phyloP scores from a whole-genome alignment of 1,140 invertebrate genomes.

The Panagrolaimus sp. region DNA sequence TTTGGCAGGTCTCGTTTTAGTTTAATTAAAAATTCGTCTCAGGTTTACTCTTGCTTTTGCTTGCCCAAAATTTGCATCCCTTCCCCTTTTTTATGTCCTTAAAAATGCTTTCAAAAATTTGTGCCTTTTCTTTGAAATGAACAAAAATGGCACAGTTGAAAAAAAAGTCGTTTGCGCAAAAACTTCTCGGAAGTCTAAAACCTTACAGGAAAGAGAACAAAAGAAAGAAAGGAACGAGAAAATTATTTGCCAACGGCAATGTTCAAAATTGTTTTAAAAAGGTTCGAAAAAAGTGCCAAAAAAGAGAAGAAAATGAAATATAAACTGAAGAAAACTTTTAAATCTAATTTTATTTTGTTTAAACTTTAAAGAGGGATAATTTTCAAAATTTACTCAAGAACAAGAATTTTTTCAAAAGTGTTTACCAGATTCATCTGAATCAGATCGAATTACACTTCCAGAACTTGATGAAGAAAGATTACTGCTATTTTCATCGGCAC shows the following conservation, averaged over 20 bases:
- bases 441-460: constrained; percentile 24
- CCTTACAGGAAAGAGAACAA: neutral
- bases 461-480: neutral
- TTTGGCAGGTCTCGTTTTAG: no score
- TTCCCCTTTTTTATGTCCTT: no score
- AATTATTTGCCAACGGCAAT: no score
- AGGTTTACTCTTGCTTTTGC: no score
- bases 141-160: constrained; percentile 5
- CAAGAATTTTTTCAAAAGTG: no score
- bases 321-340: neutral
- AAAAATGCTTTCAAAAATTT: no score
- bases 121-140: no score
- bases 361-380: neutral
- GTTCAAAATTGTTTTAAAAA: neutral
- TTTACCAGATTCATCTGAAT: constrained; percentile 30
- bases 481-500: constrained; percentile 19
- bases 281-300: neutral
- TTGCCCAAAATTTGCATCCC: no score
- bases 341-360: neutral
- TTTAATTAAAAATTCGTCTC: no score
- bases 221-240: neutral
- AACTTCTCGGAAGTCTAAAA: neutral
- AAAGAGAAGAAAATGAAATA: neutral
- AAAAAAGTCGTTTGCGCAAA: constrained; percentile 15
- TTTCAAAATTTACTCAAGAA: no score